Conservation (phyloP, 2,888 invertebrate genomes). For the Apodemia mormo region DNA sequence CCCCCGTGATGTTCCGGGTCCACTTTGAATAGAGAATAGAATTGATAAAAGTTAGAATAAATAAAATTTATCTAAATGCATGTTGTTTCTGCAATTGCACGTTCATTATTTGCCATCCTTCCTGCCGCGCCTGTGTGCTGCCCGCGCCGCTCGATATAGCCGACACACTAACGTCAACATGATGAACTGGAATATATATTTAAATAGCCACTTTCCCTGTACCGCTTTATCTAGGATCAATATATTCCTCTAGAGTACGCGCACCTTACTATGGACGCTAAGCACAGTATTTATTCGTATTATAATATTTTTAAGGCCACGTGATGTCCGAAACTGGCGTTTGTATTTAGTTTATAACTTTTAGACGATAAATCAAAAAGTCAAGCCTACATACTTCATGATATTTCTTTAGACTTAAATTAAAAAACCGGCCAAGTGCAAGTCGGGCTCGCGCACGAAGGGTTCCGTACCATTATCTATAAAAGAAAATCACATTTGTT, state of each 20-base stretch:
- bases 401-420: too few relatives aligned
- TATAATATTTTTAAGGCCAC: not conserved
- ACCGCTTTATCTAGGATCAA: not conserved
- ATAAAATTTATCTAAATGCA: too few relatives aligned
- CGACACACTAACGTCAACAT: slow-evolving; percentile 7
- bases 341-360: too few relatives aligned
- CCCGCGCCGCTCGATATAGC: not conserved
- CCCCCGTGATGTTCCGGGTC: too few relatives aligned
- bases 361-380: too few relatives aligned
- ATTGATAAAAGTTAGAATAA: too few relatives aligned
- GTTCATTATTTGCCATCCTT: not conserved
- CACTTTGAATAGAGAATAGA: too few relatives aligned
- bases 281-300: not conserved
- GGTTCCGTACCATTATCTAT: too few relatives aligned
- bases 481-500: too few relatives aligned
- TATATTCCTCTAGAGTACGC: not conserved
- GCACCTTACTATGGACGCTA: not conserved
- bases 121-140: not conserved
- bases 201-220: slow-evolving; percentile 3
- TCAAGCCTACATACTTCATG: too few relatives aligned
- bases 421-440: too few relatives aligned
- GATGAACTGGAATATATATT: slow-evolving; percentile 7
- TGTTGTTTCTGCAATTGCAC: not conserved
- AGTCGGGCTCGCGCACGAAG: too few relatives aligned
- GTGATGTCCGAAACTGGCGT: not conserved